phyloP scores from a whole-genome alignment of 2,797 vertebrate species.

The Coreius guichenoti region DNA sequence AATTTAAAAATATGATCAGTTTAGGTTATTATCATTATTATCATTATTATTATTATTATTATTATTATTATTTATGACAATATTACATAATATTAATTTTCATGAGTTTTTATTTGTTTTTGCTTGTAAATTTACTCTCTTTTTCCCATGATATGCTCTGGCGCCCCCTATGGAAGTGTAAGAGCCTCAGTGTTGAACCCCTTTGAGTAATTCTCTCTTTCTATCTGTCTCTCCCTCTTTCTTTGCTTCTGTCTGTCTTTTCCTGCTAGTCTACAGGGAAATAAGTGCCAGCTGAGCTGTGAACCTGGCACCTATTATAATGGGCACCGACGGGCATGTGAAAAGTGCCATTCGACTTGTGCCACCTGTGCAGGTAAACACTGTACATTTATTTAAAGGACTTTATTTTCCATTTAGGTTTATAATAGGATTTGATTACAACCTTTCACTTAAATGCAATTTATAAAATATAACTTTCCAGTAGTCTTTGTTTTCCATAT shows the following conservation, averaged over 20 bases:
- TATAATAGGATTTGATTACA: neutral
- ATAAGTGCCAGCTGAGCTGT: conserved; percentile 89
- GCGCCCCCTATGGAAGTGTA: neutral
- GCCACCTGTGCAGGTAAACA: conserved; percentile 92
- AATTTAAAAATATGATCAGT: neutral
- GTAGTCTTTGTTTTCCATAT: neutral
- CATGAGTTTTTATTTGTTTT: no score
- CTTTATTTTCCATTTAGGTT: neutral
- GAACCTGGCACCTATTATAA: conserved; percentile 90
- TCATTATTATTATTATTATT: no score
- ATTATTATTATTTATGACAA: no score
- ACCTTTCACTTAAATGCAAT: neutral
- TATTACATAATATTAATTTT: no score
- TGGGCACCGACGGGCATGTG: conserved; percentile 87
- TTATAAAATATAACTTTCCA: neutral
- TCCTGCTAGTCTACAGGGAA: conserved; percentile 86
- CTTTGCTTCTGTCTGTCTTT: conserved; percentile 14
- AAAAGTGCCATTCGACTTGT: conserved; percentile 90
- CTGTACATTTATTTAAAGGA: neutral
- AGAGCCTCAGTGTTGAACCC: neutral
- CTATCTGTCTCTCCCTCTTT: neutral
- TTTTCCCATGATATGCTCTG: no score
- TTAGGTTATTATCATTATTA: no score
- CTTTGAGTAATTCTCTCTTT: conserved; percentile 58
- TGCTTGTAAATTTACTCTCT: no score